Percentiles rank a stretch among this genome's conserved stretches.
Conservation (phyloP, 2,113 vertebrate genomes). For the Microtus ochrogaster region DNA sequence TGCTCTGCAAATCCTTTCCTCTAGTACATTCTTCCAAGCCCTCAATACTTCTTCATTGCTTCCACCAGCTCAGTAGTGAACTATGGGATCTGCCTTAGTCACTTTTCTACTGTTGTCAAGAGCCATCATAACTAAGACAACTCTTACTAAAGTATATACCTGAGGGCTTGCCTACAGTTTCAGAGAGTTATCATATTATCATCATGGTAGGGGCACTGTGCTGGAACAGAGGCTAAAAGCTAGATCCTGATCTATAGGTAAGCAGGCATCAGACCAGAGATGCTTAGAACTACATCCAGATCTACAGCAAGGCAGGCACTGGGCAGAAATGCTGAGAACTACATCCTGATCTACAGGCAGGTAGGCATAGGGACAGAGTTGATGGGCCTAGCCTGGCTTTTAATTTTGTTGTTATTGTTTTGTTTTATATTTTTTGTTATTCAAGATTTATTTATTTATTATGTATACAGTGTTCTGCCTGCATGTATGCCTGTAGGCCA, state of each 20-base stretch:
- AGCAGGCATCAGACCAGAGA: neutral
- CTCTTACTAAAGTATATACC: neutral
- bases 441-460: no score
- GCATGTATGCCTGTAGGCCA: no score
- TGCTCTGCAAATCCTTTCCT: neutral
- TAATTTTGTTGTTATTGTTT: no score
- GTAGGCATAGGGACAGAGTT: no score
- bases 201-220: neutral
- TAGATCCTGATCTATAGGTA: neutral
- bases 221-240: neutral
- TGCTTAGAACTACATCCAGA: neutral
- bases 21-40: neutral
- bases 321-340: no score
- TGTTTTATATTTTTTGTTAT: no score
- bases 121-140: neutral
- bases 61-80: neutral
- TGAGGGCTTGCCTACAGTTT: neutral
- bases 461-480: no score
- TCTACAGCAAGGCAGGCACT: no score
- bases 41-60: neutral
- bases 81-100: neutral
- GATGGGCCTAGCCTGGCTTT: no score
- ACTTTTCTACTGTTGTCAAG: neutral
- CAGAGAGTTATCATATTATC: neutral
- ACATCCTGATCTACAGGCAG: no score